Percentiles rank a stretch among this genome's conserved stretches.
Conservation (phyloP, 2,797 vertebrate species). For the Neosalanx taihuensis region DNA sequence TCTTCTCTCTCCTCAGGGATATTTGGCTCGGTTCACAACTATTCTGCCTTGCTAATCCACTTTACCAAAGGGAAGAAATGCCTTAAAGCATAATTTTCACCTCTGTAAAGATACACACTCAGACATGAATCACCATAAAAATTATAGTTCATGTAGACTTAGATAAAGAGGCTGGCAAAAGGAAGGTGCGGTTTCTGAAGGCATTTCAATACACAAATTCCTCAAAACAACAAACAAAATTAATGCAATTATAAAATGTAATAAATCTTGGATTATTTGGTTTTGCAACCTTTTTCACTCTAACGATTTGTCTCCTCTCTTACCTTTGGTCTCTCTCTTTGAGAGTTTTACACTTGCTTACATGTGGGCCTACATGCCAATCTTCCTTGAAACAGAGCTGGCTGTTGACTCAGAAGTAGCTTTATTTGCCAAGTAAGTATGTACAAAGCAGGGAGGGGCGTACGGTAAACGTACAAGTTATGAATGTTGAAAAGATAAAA, state of each 20-base stretch:
- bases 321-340: constrained; percentile 1
- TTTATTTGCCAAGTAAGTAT: not conserved
- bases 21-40: not conserved
- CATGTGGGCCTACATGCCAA: not conserved
- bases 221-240: no score
- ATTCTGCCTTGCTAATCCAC: not conserved
- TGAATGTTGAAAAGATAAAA: no score
- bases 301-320: not conserved
- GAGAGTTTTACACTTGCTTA: not conserved
- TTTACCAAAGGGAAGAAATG: constrained; percentile 7
- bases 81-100: not conserved
- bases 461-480: no score
- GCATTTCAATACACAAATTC: no score
- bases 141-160: no score
- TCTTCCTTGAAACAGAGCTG: not conserved
- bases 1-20: not conserved
- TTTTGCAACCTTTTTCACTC: not conserved
- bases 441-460: not conserved
- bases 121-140: no score
- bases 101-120: not conserved
- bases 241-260: no score
- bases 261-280: not conserved
- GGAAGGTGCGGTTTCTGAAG: no score
- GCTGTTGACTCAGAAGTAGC: not conserved
- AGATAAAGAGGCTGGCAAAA: no score